Evolutionary conservation across 1,140 invertebrate species (phyloP).

Genomic region (Zaprionus camerounensis): DNA sequence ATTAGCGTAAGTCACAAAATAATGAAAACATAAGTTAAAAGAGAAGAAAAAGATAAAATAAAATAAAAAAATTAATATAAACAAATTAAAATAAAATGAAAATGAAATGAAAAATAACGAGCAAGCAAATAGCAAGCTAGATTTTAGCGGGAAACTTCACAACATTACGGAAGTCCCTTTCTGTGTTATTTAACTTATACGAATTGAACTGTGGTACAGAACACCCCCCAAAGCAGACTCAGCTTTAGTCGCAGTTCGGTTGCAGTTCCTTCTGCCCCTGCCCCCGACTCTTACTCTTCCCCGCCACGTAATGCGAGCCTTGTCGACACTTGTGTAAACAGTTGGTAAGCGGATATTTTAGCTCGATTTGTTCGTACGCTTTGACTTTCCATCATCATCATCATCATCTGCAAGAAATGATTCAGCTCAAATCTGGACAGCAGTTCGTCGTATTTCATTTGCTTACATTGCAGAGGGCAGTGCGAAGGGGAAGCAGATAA

Average conservation of each 20-base stretch:
- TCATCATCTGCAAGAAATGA: constrained; percentile 20
- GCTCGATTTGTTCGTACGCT: constrained; percentile 72
- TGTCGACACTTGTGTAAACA: constrained; percentile 82
- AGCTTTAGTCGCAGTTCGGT: not conserved
- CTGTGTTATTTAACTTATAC: not conserved
- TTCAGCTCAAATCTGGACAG: constrained; percentile 37
- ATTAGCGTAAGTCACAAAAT: not conserved
- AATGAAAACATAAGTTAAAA: not conserved
- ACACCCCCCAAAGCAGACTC: not conserved
- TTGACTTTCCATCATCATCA: constrained; percentile 81
- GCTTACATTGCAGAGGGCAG: constrained; percentile 36
- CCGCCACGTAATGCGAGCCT: constrained; percentile 61
- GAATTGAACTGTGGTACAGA: not conserved
- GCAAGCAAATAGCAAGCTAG: too few species aligned
- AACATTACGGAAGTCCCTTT: too few species aligned
- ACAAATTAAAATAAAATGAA: not conserved
- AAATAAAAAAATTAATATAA: not conserved
- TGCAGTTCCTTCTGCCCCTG: not conserved
- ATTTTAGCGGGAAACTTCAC: too few species aligned
- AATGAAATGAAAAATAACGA: too few species aligned
- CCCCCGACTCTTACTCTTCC: not conserved
- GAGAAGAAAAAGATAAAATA: not conserved
- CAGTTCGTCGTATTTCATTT: constrained; percentile 61
- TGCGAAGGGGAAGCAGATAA: not conserved
- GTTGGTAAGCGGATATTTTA: constrained; percentile 77